These are phyloP conservation scores for Spinibarbus caldwelli DNA, from an alignment of 2,797 vertebrate species.

Conservation along the genomic window DNA sequence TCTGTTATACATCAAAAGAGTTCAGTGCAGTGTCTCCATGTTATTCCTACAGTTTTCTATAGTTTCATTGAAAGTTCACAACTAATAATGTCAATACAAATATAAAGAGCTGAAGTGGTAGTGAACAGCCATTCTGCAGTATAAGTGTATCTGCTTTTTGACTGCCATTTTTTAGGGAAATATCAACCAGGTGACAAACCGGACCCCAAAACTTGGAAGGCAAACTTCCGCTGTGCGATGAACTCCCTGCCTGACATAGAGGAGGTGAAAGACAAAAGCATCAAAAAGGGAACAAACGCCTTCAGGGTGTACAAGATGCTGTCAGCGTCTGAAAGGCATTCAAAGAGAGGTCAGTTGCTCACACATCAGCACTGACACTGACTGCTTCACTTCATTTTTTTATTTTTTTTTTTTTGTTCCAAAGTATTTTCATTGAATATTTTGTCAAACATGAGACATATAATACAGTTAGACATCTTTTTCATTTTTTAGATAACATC, in stretches of 20 bases:
- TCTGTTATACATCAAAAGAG: background rate
- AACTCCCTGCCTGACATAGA: conserved; percentile 99
- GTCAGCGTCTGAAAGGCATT: conserved; percentile 85
- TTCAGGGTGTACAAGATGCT: conserved; percentile 98
- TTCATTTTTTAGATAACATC: too few relatives aligned
- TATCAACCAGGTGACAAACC: conserved; percentile 92
- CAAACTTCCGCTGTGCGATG: conserved; percentile 99
- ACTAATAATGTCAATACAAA: background rate
- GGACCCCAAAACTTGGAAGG: conserved; percentile 99
- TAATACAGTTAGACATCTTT: too few relatives aligned
- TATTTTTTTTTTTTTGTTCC: too few relatives aligned
- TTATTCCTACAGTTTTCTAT: background rate
- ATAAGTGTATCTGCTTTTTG: background rate
- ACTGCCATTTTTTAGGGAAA: conserved; percentile 80
- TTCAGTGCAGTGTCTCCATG: background rate
- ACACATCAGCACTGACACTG: background rate
- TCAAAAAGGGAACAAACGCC: conserved; percentile 98
- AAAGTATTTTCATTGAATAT: too few relatives aligned
- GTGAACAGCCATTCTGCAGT: background rate
- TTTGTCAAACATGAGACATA: too few relatives aligned
- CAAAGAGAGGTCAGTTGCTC: conserved; percentile 87
- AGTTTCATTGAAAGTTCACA: background rate
- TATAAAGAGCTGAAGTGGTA: background rate
- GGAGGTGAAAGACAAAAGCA: conserved; percentile 98
- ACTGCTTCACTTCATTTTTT: background rate